Base-by-base conservation (phyloP, 2,797 vertebrate genomes). In the Astyanax mexicanus region DNA sequence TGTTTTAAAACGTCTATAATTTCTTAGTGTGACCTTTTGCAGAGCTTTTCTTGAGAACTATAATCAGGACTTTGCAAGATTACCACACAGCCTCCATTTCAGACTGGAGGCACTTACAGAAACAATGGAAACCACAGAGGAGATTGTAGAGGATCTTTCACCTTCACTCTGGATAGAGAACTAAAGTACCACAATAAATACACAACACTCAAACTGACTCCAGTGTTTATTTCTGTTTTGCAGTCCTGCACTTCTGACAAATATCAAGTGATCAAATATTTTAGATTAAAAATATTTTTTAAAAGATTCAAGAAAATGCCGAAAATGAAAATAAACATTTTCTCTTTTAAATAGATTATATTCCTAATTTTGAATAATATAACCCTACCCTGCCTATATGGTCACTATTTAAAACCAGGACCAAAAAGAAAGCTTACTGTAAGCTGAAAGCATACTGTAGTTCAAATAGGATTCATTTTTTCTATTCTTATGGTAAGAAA, bases 211-310 rank as follows among this genome's bases (percentile, higher is more conserved):
- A 65, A 42, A 62, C 6, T 49, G 9, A 35, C 5, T 77, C 58
- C 75, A 77, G 60, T 77, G 75, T 77, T 77, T 77, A 77, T 77
- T 77, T 25, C 23, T 8, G 27, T 58, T 21, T 51, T 76, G 1
- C 67, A 44, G n/a, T 32, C 15, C 19, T 60, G 23, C 35, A 66
- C 23, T 45, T 38, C 21, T n/a, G 5, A 65, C 3, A 57, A 35
- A 37, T 19, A 19, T 29, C 60, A 25, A 27, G 37, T 44, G 38
- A 27, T 44, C 21, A 42, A 25, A 65, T 10, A 65, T 51, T 67
- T 17, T 7, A n/a, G n/a, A n/a, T n/a, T n/a, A n/a, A 67, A 68
- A 68, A 37, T 29, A 68, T 68, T 32, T 21, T 23, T 9, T 10
- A 12, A 19, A n/a, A n/a, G n/a, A n/a, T n/a, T n/a, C n/a, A n/a